Evolutionary conservation across 2,113 vertebrate genomes (phyloP).

Genomic region (Erinaceus europaeus): DNA sequence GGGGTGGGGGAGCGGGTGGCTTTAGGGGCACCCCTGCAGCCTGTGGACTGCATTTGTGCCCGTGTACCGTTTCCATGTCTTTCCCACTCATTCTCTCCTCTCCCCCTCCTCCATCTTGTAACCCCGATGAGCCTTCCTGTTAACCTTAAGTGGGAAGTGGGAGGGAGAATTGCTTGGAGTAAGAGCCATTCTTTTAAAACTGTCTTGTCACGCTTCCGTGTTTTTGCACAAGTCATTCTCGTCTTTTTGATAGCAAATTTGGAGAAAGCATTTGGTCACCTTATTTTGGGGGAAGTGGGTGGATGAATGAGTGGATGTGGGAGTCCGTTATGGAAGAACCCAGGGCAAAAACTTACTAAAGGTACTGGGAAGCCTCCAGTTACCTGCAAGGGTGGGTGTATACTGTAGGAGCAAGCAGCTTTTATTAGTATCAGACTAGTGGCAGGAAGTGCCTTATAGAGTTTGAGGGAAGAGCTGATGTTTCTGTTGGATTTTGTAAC

Average conservation of each 20-base stretch:
- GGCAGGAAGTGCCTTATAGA: conserved; percentile 54
- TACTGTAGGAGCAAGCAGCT: background rate
- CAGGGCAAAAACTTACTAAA: background rate
- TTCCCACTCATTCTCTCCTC: too few relatives aligned
- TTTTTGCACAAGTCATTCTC: background rate
- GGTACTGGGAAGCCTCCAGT: background rate
- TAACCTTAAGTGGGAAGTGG: background rate
- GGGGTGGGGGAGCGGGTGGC: background rate
- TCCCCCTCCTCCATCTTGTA: fast-evolving
- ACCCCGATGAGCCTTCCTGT: background rate
- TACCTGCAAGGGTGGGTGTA: background rate
- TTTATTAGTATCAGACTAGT: background rate
- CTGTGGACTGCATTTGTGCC: background rate
- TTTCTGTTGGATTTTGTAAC: conserved; percentile 37
- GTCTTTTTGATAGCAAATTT: background rate
- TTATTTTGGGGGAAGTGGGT: background rate
- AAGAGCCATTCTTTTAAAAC: background rate
- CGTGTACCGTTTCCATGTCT: background rate
- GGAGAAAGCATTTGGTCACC: background rate
- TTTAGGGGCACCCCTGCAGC: background rate
- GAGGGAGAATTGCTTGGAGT: background rate
- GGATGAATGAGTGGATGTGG: too few relatives aligned
- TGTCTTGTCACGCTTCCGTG: background rate
- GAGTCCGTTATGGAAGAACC: background rate
- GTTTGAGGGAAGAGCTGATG: background rate